These are phyloP conservation scores for Alosa alosa DNA, from an alignment of 2,113 vertebrate genomes.

Conservation along the genomic window DNA sequence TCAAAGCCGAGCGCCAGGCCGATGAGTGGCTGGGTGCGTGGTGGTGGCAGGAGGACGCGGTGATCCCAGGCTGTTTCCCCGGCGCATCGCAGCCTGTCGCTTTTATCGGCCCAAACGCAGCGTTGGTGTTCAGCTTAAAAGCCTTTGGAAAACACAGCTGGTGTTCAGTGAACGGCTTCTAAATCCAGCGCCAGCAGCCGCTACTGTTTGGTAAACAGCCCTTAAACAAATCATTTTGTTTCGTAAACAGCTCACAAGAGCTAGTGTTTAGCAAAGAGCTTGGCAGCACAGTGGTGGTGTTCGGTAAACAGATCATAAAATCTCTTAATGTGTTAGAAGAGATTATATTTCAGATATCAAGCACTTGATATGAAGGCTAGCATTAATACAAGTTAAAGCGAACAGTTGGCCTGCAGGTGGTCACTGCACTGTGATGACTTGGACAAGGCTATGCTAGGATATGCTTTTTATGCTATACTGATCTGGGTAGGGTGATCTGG, in stretches of 20 bases:
- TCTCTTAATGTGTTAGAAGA: neutral
- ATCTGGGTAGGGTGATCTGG: no score
- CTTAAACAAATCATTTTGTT: neutral
- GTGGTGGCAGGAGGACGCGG: neutral
- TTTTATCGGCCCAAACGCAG: neutral
- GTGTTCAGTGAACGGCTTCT: neutral
- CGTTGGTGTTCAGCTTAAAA: neutral
- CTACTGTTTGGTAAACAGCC: neutral
- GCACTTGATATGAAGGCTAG: neutral
- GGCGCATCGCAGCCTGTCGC: neutral
- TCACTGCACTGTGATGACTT: neutral
- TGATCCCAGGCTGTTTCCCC: neutral
- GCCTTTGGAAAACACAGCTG: slow-evolving; percentile 8
- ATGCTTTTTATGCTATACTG: no score
- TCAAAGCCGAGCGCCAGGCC: neutral
- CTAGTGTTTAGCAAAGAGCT: neutral
- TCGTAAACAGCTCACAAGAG: neutral
- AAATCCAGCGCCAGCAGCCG: neutral
- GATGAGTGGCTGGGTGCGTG: neutral
- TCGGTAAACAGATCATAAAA: no score
- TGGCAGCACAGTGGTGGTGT: neutral
- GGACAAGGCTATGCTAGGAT: no score
- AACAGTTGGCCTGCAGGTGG: neutral
- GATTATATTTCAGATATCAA: neutral
- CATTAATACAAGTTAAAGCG: neutral